Base-by-base conservation (phyloP, 2,113 vertebrate genomes). In the Chaenogobius annularis region DNA sequence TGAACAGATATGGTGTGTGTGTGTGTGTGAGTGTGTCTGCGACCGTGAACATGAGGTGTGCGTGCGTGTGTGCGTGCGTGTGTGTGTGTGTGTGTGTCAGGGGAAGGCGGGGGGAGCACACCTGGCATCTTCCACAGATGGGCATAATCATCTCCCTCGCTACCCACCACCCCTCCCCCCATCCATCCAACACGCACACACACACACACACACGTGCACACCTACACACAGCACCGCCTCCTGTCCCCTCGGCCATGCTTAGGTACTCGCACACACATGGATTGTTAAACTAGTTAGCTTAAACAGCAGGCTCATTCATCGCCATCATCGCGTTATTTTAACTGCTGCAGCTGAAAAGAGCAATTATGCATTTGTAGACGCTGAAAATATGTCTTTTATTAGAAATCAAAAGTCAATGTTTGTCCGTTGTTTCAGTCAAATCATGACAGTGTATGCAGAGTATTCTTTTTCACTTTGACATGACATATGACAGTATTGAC, bases 61-160 rank as follows among this genome's bases (percentile, higher is more conserved):
- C 50, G 35, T 19, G 40, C 67, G 61, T n/a, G 79, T 81, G 70
- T 71, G 79, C 64, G 72, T 73, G 79, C 69, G 31, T 63, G 58
- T 70, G 72, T 74, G 58, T 68, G 7, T 62, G n/a, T 56, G 35
- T 19, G 40, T 69, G 61, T n/a, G 79, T 81, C 50, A 68, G 58
- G 74, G 70, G 72, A 44, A 66, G 52, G 10, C 47, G 81, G 64
- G 74, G 69, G 82, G 7, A 86, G 82, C 91, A 90, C 92, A 93
- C 92, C 92, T 93, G 92, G 90, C 90, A 90, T 90, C 85, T 69
- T 48, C 87, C 92, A 91, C 87, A 93, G 92, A 92, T 92, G 92
- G 90, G 88, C 86, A 90, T 88, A 93, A 92, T 91, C 89, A 92
- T 91, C 90, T 89, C 83, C 78, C 82, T 83, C 75, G 74, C 86